Percentiles rank a stretch among this genome's conserved stretches.
Conservation (phyloP, 2,888 invertebrate species). For the Malacosoma neustria region DNA sequence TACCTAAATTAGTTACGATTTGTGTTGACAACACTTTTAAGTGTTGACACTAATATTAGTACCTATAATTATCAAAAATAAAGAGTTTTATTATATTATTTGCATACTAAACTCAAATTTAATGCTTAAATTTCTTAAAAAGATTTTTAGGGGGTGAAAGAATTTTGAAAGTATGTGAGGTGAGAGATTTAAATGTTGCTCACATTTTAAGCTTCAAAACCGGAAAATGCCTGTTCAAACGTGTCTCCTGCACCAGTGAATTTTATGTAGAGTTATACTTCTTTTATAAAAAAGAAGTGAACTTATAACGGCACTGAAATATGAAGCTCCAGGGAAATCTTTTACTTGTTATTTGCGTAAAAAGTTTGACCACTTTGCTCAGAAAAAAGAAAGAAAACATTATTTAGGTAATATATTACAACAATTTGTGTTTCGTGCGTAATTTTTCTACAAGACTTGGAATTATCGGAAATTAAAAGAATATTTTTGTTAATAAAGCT, state of each 20-base stretch:
- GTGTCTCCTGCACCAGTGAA: neutral
- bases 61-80: no score
- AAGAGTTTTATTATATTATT: no score
- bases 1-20: no score
- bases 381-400: constrained; percentile 5
- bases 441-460: neutral
- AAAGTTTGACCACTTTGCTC: constrained; percentile 1
- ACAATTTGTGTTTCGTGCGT: neutral
- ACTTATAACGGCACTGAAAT: constrained; percentile 2
- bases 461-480: constrained; percentile 1
- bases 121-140: no score
- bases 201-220: neutral
- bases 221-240: neutral
- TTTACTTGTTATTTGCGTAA: constrained; percentile 2
- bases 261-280: neutral
- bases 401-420: constrained; percentile 3
- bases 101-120: no score
- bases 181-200: no score
- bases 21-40: no score
- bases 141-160: no score
- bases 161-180: no score
- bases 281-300: neutral
- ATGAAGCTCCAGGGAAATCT: constrained; percentile 8
- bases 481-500: constrained; percentile 2
- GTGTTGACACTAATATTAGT: no score